A percentile compares a stretch with the other conserved stretches of the same genome.
Conservation (phyloP, 2,797 vertebrate species). For the Pangasius djambal region DNA sequence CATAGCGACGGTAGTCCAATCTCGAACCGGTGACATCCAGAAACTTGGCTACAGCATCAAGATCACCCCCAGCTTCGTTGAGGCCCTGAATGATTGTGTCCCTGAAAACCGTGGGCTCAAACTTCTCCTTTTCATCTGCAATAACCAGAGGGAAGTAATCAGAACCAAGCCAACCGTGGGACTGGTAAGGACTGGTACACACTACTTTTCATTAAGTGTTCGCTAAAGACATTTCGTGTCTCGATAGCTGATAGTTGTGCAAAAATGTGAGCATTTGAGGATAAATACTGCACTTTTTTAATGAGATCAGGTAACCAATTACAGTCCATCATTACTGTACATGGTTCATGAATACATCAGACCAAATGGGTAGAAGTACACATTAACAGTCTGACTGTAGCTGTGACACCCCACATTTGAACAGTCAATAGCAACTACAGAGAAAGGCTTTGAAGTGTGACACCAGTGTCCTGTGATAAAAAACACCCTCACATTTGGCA, state of each 20-base stretch:
- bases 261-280: background rate
- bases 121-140: constrained; percentile 97
- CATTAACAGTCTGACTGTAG: constrained; percentile 27
- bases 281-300: background rate
- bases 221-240: background rate
- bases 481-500: constrained; percentile 36
- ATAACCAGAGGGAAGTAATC: constrained; percentile 7
- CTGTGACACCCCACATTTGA: constrained; percentile 37
- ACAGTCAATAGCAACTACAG: constrained; percentile 32
- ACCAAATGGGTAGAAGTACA: constrained; percentile 12
- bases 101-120: constrained; percentile 93
- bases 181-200: background rate
- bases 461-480: constrained; percentile 27
- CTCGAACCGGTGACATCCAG: constrained; percentile 86
- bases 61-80: constrained; percentile 86
- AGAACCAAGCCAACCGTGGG: background rate
- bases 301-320: background rate
- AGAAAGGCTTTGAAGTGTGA: constrained; percentile 41
- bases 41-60: constrained; percentile 91
- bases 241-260: background rate
- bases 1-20: constrained; percentile 93
- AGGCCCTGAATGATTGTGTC: constrained; percentile 90
- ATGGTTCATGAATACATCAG: background rate
- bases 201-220: background rate
- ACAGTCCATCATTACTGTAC: background rate